Base-by-base conservation (phyloP, 1,140 invertebrate genomes). In the Mactra quadrangularis region DNA sequence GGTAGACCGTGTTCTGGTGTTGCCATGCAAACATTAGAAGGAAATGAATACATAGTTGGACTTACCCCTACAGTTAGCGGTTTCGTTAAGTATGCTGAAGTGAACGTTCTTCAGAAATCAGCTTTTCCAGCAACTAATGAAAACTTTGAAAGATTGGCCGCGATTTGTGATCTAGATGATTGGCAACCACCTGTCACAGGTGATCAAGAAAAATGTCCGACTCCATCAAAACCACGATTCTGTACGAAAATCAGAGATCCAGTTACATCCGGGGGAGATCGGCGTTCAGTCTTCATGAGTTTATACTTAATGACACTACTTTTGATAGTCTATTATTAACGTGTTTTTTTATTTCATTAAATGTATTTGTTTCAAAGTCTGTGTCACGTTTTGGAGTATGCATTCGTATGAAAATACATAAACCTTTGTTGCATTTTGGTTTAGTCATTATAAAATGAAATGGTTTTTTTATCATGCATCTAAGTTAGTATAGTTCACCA, bases 191-290 rank as follows among this genome's bases (percentile, higher is more conserved):
- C 77, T 19, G 29, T 11, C 31, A 71, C 66, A 9, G 77, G 77
- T 19, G 41, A 70, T 9, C 47, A 41, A 4, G 41, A 71, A 33
- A 31, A 19, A 22, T 81, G 77, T 35, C 77, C 77, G 17, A 22
- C 27, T 15, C 45, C 66, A 7, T 60, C 11, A 1, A 71, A 71
- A 50, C 77, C 77, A 70, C 33, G 77, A 50, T 81, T 81, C 41
- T 81, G 77, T 71, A 81, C 77, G 3, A 81, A 70, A 33, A n/a
- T 81, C 0, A 35, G 77, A 33, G 64, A 59, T 22, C 77, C 77
- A 25, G 13, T 27, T 17, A 22, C 38, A 6, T 45, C n/a, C 3
- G n/a, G n/a, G n/a, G n/a, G n/a, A n/a, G n/a, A n/a, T n/a, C n/a
- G n/a, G n/a, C n/a, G n/a, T n/a, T n/a, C n/a, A n/a, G n/a, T n/a